Evolutionary conservation across 1,140 invertebrate species (phyloP), one percentile per base, ranked within the genome.

Genomic region (Macrotrachela quadricornifera): DNA sequence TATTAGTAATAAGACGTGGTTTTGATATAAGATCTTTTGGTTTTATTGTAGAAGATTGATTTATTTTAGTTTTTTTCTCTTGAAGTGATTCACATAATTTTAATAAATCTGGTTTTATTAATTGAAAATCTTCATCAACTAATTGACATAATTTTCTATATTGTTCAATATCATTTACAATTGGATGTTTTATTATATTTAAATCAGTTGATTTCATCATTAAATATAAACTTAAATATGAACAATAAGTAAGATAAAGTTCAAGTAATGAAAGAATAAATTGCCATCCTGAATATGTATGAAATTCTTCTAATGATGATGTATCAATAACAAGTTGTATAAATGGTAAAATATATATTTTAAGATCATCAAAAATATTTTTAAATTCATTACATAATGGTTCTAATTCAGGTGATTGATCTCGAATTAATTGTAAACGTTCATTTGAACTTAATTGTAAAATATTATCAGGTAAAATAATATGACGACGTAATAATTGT

Each of bases 201-300:
- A 30, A 30, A 30, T 30, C 21, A 30, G 21, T 30, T 13, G 64
- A 61, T 73, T 85, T 88, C 1, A 91, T 60, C 57, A 84, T 71
- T 54, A 91, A 63, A 68, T 87, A 92, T 68, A 83, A 87, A 30
- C 76, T 76, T 17, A 90, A 79, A 65, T 90, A 88, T 16, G 77
- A 78, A 58, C 79, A 82, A 62, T 91, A 90, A 66, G 77, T 79
- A 59, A 57, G 73, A 62, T 56, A 57, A 53, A 59, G 59, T 58
- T 54, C 38, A 47, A 44, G 49, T 41, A 47, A 49, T 36, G 48
- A n/a, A 18, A 42, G 17, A 9, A 46, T 42, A 56, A 38, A 50
- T n/a, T 52, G 42, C n/a, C 42, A 30, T 17, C 42, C 51, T 14
- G 38, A 46, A 18, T n/a, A 18, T 38, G 15, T 39, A 63, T 1